Evolutionary conservation across 2,888 invertebrate genomes (phyloP).

Genomic region (Papilio gigon): DNA sequence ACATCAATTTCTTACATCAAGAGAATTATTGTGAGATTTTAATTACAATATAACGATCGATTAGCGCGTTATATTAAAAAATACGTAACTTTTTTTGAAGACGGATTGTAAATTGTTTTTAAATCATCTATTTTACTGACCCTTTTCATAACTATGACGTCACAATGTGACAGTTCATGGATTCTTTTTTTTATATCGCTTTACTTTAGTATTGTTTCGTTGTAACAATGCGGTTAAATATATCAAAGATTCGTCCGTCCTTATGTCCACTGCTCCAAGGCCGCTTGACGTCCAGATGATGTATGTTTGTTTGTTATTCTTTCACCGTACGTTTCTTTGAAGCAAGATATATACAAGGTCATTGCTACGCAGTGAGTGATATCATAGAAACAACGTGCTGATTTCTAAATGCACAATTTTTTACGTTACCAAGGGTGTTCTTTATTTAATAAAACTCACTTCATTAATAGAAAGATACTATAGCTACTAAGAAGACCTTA

Average conservation of each 20-base stretch:
- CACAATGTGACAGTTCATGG: too few relatives aligned
- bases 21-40: too few relatives aligned
- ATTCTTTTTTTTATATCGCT: background rate
- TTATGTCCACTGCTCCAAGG: conserved; percentile 13
- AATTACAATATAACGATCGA: too few relatives aligned
- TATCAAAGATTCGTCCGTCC: conserved; percentile 11
- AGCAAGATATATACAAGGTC: conserved; percentile 6
- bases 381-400: background rate
- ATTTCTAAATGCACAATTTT: background rate
- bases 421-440: too few relatives aligned
- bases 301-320: conserved; percentile 13
- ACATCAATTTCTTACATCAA: background rate
- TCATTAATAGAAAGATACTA: too few relatives aligned
- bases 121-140: too few relatives aligned
- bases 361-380: background rate
- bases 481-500: background rate
- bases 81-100: background rate
- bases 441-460: too few relatives aligned
- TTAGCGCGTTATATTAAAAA: too few relatives aligned
- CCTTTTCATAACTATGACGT: too few relatives aligned
- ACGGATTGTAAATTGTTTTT: too few relatives aligned
- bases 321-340: conserved; percentile 3
- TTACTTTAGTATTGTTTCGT: conserved; percentile 16
- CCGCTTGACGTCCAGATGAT: conserved; percentile 20
- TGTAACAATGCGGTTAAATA: conserved; percentile 34